These are phyloP conservation scores for Temnothorax ravouxi DNA, from an alignment of 2,888 invertebrate species.

Conservation along the genomic window DNA sequence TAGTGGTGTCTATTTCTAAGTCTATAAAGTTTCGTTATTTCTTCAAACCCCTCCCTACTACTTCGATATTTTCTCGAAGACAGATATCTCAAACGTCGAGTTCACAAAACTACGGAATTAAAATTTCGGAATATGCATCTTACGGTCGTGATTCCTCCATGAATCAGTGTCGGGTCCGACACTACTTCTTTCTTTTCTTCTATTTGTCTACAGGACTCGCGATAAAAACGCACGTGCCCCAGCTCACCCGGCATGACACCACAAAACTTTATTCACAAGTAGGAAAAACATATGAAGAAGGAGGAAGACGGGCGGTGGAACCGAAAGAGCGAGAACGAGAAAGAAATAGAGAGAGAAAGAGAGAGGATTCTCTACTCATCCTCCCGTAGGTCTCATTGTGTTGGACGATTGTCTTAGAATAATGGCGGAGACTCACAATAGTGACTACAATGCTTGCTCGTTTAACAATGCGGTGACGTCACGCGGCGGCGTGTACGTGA, in stretches of 20 bases:
- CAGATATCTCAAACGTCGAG: neutral
- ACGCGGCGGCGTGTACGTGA: conserved; percentile 84
- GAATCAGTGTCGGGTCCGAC: neutral
- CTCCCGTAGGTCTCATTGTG: conserved; percentile 86
- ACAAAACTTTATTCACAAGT: conserved; percentile 53
- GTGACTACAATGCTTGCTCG: conserved; percentile 87
- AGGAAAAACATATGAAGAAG: conserved; percentile 51
- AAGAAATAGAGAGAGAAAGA: conserved; percentile 57
- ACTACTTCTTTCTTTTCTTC: neutral
- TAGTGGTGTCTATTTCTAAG: neutral
- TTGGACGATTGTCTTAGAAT: conserved; percentile 87
- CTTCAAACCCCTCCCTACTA: neutral
- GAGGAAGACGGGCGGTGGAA: conserved; percentile 32
- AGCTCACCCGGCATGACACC: conserved; percentile 26
- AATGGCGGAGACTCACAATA: conserved; percentile 87
- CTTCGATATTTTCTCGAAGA: neutral
- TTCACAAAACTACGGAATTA: neutral
- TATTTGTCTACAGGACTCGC: neutral
- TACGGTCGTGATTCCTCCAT: neutral
- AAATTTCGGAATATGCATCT: neutral
- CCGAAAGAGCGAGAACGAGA: conserved; percentile 30
- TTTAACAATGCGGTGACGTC: conserved; percentile 86
- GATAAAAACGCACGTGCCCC: conserved; percentile 8
- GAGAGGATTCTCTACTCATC: conserved; percentile 79
- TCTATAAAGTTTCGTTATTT: neutral